phyloP scores from a whole-genome alignment of 2,888 invertebrate genomes.

The Colostygia pectinataria region DNA sequence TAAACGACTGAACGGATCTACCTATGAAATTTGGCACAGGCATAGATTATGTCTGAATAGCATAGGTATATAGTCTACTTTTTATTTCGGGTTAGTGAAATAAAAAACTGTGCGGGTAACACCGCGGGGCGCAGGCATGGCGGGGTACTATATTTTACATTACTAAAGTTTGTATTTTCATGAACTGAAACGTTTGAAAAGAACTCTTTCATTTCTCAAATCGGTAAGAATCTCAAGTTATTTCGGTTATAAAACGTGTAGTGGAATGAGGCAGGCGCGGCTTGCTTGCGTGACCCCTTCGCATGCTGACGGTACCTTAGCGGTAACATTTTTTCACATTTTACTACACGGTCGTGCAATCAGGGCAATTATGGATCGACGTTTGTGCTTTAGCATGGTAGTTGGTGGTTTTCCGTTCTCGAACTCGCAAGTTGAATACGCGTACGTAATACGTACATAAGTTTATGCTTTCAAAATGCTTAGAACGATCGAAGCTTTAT shows the following conservation, averaged over 20 bases:
- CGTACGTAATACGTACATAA: neutral
- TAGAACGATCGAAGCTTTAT: too few relatives aligned
- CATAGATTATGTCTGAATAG: too few relatives aligned
- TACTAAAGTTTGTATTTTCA: too few relatives aligned
- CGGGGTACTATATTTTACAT: too few relatives aligned
- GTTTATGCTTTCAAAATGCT: too few relatives aligned
- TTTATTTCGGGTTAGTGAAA: too few relatives aligned
- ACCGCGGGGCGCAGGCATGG: too few relatives aligned
- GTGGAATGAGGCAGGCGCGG: constrained; percentile 47
- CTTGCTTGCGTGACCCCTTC: constrained; percentile 56
- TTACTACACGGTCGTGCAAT: constrained; percentile 46
- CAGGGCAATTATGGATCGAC: constrained; percentile 53
- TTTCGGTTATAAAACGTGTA: constrained; percentile 47
- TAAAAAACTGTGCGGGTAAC: too few relatives aligned
- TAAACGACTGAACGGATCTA: too few relatives aligned
- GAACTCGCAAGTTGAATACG: constrained; percentile 1
- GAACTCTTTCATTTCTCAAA: constrained; percentile 20
- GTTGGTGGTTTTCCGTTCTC: constrained; percentile 1
- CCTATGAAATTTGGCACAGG: too few relatives aligned
- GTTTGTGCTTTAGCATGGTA: constrained; percentile 40
- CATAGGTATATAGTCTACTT: too few relatives aligned
- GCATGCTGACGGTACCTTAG: constrained; percentile 48
- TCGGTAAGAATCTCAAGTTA: constrained; percentile 46
- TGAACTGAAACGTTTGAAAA: constrained; percentile 11
- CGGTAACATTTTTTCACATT: constrained; percentile 53